Evolutionary conservation across 92 coral and sea anemone genomes (phyloP), one percentile per base, ranked within the genome.

Genomic region (Epizoanthus illoricatus): DNA sequence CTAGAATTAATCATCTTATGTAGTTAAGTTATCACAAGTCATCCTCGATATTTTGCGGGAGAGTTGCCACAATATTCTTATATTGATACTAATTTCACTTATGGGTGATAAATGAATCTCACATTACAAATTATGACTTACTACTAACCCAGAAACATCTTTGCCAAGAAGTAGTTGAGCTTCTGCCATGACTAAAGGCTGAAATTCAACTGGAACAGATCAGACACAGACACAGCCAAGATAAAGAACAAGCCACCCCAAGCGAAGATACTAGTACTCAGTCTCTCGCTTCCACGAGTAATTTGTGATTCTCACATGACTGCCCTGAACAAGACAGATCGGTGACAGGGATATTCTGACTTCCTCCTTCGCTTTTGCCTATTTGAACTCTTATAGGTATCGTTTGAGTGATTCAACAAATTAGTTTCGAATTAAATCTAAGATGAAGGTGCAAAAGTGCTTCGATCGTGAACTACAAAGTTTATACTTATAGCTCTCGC

Each of bases 81-180:
- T 33, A 28, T 45, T 21, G 7, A 57, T 47, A 5, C 75, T 33
- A 16, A 47, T 17, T 11, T 20, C 16, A 71, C n/a, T 40, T 12
- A 45, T 47, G 2, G 40, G 19, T 20, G 2, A 23, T 49, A 20
- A 49, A 76, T n/a, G 9, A 64, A 49, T 21, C 36, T 43, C 10
- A 21, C 17, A 52, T 13, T 20, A n/a, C 41, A 41, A 78, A 20
- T 40, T 20, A 63, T 20, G 67, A 23, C 55, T 4, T 12, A 17
- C 12, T 15, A 64, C 72, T 78, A 42, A 78, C 82, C 67, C 36
- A 13, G 71, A 45, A n/a, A 78, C 82, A 42, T 78, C 82, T 64
- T 78, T 78, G 20, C 82, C 82, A 78, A 78, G 82, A 12, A 78
- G 82, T 45, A 63, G 49, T 19, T 78, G 45, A 19, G 82, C 82